Conservation (phyloP, 2,113 vertebrate genomes). For the Mormoops blainvillei region DNA sequence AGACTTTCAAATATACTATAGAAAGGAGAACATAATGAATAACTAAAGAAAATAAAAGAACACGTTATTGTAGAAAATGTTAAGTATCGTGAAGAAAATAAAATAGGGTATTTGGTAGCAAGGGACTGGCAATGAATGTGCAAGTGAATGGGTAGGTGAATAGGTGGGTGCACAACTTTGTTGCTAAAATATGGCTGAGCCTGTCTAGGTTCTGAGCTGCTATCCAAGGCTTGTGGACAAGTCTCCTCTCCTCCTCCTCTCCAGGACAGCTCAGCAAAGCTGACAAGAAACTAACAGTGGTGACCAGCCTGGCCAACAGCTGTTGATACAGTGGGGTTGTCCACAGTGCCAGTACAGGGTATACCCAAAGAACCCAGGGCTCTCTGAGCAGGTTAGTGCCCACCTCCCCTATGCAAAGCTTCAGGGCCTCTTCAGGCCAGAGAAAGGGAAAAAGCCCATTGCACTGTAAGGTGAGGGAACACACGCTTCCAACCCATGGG, state of each 20-base stretch:
- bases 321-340: slow-evolving; percentile 88
- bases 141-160: not conserved
- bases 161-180: not conserved
- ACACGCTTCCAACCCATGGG: too few relatives aligned
- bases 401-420: not conserved
- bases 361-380: slow-evolving; percentile 86
- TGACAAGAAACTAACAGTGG: slow-evolving; percentile 84
- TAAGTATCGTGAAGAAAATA: not conserved
- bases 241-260: slow-evolving; percentile 39
- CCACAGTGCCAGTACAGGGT: slow-evolving; percentile 88
- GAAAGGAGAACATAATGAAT: not conserved
- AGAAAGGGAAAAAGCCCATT: not conserved
- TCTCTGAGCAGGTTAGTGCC: slow-evolving; percentile 85
- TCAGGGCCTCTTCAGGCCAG: not conserved
- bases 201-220: not conserved
- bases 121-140: not conserved
- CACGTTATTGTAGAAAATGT: not conserved
- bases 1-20: not conserved
- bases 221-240: not conserved
- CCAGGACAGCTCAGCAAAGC: slow-evolving; percentile 86
- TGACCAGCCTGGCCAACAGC: slow-evolving; percentile 83
- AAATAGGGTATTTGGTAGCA: not conserved
- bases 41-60: not conserved
- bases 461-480: not conserved
- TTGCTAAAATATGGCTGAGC: not conserved